These are phyloP conservation scores for Mola mola DNA, from an alignment of 2,113 vertebrate genomes.

Conservation along the genomic window DNA sequence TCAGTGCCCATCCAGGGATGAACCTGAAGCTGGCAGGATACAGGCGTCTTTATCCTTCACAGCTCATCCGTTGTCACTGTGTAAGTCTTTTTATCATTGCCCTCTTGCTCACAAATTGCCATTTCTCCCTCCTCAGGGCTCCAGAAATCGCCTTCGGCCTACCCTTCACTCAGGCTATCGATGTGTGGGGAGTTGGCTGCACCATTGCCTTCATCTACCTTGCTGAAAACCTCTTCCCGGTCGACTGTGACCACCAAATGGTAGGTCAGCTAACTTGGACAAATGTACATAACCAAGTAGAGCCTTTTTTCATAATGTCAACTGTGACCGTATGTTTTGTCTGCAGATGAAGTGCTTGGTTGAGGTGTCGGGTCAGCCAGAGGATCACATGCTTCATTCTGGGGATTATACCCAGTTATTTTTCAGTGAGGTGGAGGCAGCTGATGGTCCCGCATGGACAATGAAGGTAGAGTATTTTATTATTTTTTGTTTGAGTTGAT, in stretches of 20 bases:
- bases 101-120: background rate
- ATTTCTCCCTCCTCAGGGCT: constrained; percentile 6
- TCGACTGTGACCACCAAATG: too few relatives aligned
- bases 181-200: constrained; percentile 22
- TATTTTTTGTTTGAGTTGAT: too few relatives aligned
- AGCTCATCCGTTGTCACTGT: background rate
- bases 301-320: too few relatives aligned
- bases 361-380: constrained; percentile 25
- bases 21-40: too few relatives aligned
- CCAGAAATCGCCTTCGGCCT: constrained; percentile 32
- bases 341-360: constrained; percentile 34
- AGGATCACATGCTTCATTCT: too few relatives aligned
- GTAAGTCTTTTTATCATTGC: background rate
- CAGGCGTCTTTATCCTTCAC: background rate
- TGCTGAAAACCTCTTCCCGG: constrained; percentile 28
- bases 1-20: too few relatives aligned
- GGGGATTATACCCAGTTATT: too few relatives aligned
- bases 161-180: constrained; percentile 17
- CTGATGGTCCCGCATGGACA: too few relatives aligned
- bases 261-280: background rate
- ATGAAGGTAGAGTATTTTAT: too few relatives aligned
- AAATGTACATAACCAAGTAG: too few relatives aligned
- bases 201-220: constrained; percentile 29
- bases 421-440: too few relatives aligned
- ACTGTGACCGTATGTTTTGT: too few relatives aligned